Percentiles rank a stretch among this genome's conserved stretches.
Conservation (phyloP, 2,113 vertebrate species). For the Sarotherodon lohbergeri region DNA sequence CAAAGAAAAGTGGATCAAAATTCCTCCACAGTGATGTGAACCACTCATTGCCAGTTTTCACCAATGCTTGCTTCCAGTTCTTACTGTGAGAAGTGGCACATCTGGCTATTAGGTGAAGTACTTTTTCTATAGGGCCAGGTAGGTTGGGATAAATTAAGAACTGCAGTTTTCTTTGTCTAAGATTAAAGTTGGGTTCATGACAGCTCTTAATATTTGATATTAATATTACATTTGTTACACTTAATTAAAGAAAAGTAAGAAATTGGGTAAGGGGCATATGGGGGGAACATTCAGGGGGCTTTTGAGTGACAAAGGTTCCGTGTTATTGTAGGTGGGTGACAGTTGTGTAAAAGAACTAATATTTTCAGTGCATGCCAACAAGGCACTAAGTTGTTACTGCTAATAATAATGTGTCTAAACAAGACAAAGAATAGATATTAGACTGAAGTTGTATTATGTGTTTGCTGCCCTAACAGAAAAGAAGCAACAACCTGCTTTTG, state of each 20-base stretch:
- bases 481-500: not conserved
- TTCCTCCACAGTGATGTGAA: not conserved
- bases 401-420: not conserved
- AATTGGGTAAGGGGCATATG: not conserved
- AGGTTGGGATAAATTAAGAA: no score
- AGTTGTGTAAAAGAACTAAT: not conserved
- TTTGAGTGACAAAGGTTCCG: not conserved
- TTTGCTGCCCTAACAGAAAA: not conserved
- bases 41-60: not conserved
- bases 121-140: no score
- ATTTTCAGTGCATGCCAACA: not conserved
- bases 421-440: not conserved
- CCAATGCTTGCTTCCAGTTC: not conserved
- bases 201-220: no score
- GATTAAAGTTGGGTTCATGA: no score
- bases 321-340: not conserved
- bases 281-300: not conserved
- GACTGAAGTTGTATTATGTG: not conserved
- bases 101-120: no score
- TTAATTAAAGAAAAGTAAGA: accelerated
- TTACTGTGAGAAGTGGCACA: not conserved
- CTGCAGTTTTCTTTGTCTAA: no score
- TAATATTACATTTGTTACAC: not conserved
- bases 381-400: not conserved
- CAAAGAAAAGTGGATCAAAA: not conserved